Conservation (phyloP, 2,888 invertebrate genomes). For the Agonopterix subpropinquella region DNA sequence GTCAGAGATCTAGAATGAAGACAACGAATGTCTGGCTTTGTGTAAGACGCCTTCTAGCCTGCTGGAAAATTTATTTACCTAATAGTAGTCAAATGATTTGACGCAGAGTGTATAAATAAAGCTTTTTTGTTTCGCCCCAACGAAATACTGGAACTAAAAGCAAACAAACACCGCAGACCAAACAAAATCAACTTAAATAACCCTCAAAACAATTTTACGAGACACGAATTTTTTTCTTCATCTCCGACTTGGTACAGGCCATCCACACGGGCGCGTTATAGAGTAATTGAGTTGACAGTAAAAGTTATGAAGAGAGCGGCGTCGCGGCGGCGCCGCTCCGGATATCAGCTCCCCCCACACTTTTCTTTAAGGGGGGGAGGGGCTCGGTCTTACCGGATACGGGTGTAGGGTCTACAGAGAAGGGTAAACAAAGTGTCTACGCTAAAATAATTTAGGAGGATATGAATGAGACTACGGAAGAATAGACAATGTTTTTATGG, state of each 20-base stretch:
- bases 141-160: neutral
- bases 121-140: neutral
- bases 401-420: constrained; percentile 35
- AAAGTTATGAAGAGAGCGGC: constrained; percentile 64
- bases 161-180: neutral
- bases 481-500: too few relatives aligned
- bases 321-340: constrained; percentile 59
- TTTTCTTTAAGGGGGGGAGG: neutral
- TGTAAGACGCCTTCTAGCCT: too few relatives aligned
- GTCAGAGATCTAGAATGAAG: too few relatives aligned
- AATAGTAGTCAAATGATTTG: too few relatives aligned
- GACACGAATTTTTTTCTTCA: too few relatives aligned
- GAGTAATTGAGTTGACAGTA: constrained; percentile 65
- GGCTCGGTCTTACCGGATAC: constrained; percentile 41
- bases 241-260: neutral
- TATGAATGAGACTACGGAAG: too few relatives aligned
- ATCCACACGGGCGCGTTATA: constrained; percentile 31
- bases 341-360: constrained; percentile 50
- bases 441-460: constrained; percentile 3
- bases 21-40: too few relatives aligned
- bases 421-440: neutral
- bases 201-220: too few relatives aligned
- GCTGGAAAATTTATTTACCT: too few relatives aligned
- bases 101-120: too few relatives aligned
- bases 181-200: neutral